Evolutionary conservation across 2,888 invertebrate species (phyloP).

Genomic region (Liodrosophila aerea): DNA sequence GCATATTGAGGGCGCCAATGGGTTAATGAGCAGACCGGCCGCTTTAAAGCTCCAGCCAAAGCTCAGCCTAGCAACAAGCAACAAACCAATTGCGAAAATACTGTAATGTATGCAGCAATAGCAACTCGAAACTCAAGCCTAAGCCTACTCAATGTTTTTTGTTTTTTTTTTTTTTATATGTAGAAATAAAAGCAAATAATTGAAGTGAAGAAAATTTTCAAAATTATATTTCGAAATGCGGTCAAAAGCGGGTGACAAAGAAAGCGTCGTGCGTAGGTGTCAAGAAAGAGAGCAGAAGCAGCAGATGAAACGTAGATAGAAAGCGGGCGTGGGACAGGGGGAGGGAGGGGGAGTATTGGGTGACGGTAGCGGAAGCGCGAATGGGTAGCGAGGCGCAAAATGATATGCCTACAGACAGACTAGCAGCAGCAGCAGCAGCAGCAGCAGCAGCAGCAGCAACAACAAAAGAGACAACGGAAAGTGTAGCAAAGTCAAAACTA

Average conservation of each 20-base stretch:
- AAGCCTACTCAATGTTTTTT: slow-evolving; percentile 27
- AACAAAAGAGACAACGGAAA: slow-evolving; percentile 20
- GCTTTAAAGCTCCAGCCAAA: slow-evolving; percentile 22
- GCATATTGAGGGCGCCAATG: slow-evolving; percentile 37
- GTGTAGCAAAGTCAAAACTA: too few relatives aligned
- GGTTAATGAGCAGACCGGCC: slow-evolving; percentile 30
- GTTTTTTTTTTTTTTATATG: slow-evolving; percentile 15
- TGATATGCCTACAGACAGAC: slow-evolving; percentile 56
- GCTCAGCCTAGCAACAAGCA: slow-evolving; percentile 8
- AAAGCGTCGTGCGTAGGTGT: slow-evolving; percentile 49
- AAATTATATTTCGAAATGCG: slow-evolving; percentile 50
- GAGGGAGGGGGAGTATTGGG: slow-evolving; percentile 2
- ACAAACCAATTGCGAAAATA: slow-evolving; percentile 55
- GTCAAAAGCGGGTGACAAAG: slow-evolving; percentile 56
- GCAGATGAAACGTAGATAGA: not conserved
- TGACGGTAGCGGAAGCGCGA: slow-evolving; percentile 41
- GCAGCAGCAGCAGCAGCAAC: slow-evolving; percentile 7
- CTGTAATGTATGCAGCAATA: slow-evolving; percentile 48
- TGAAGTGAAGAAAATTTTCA: slow-evolving; percentile 9
- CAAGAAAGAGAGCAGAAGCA: slow-evolving; percentile 1
- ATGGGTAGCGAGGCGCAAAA: slow-evolving; percentile 67
- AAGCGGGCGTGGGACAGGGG: not conserved
- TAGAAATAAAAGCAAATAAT: slow-evolving; percentile 3
- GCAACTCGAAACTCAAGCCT: slow-evolving; percentile 50
- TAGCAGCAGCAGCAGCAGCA: slow-evolving; percentile 19